A percentile compares a stretch with the other conserved stretches of the same genome.
These are phyloP conservation scores for Hanleya hanleyi DNA, from an alignment of 2,888 invertebrate species.

Conservation along the genomic window DNA sequence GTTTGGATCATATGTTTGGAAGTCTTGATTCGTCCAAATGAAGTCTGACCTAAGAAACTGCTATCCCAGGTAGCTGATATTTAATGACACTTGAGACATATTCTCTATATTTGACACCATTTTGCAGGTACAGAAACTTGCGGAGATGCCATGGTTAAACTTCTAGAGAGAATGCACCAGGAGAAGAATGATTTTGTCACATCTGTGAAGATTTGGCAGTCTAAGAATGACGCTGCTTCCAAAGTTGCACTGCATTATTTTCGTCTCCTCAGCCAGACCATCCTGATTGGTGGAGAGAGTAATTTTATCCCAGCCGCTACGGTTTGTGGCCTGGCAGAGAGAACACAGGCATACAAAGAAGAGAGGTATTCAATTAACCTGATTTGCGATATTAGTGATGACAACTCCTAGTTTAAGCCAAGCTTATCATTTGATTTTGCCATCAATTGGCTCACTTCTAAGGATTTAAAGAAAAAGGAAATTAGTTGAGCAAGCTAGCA, in stretches of 20 bases:
- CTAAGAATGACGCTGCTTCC: neutral
- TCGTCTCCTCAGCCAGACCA: constrained; percentile 47
- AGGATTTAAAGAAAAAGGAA: too few relatives aligned
- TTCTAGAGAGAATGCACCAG: constrained; percentile 42
- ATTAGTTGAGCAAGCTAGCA: too few relatives aligned
- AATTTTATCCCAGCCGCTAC: constrained; percentile 48
- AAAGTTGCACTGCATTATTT: constrained; percentile 34
- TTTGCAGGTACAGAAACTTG: neutral
- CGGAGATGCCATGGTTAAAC: constrained; percentile 28
- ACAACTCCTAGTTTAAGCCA: too few relatives aligned
- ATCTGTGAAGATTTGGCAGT: neutral
- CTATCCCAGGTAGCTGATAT: too few relatives aligned
- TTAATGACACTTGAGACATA: too few relatives aligned
- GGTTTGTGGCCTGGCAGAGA: constrained; percentile 59
- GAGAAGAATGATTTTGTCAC: constrained; percentile 45
- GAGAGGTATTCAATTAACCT: constrained; percentile 38
- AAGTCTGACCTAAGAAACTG: too few relatives aligned
- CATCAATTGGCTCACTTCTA: too few relatives aligned
- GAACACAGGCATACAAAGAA: constrained; percentile 49
- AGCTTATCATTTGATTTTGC: too few relatives aligned
- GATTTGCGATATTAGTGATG: neutral
- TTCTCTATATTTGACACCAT: too few relatives aligned
- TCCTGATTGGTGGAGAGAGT: constrained; percentile 46
- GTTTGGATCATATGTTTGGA: too few relatives aligned
- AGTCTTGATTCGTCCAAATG: too few relatives aligned